phyloP scores from a whole-genome alignment of 2,888 invertebrate species.

The Elegia similella region DNA sequence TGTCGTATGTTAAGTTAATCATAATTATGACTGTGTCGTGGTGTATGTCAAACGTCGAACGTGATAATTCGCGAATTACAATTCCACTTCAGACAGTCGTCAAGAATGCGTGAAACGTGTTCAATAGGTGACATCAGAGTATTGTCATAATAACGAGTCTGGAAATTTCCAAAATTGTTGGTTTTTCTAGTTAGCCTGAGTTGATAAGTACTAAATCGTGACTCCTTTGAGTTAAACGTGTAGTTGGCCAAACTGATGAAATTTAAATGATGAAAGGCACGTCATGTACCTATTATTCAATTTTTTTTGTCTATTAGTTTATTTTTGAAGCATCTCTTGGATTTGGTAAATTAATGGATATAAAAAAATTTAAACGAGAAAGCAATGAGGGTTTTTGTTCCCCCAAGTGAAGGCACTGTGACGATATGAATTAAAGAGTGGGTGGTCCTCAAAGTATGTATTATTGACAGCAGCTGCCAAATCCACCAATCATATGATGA shows the following conservation, averaged over 20 bases:
- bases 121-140: background rate
- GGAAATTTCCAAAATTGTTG: slow-evolving; percentile 9
- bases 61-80: slow-evolving; percentile 1
- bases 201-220: slow-evolving; percentile 1
- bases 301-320: too few species aligned
- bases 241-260: background rate
- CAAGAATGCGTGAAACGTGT: slow-evolving; percentile 5
- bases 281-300: too few species aligned
- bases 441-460: too few species aligned
- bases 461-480: too few species aligned
- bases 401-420: too few species aligned
- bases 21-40: background rate
- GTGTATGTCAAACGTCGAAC: background rate
- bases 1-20: background rate
- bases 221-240: background rate
- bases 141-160: slow-evolving; percentile 1
- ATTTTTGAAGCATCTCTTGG: too few species aligned
- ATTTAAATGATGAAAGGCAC: background rate
- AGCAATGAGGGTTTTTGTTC: too few species aligned
- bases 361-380: too few species aligned
- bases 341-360: too few species aligned
- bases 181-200: slow-evolving; percentile 5
- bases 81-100: background rate
- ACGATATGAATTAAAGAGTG: too few species aligned
- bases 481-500: too few species aligned